phyloP scores from a whole-genome alignment of 2,888 invertebrate species.

The Drosophila dives region DNA sequence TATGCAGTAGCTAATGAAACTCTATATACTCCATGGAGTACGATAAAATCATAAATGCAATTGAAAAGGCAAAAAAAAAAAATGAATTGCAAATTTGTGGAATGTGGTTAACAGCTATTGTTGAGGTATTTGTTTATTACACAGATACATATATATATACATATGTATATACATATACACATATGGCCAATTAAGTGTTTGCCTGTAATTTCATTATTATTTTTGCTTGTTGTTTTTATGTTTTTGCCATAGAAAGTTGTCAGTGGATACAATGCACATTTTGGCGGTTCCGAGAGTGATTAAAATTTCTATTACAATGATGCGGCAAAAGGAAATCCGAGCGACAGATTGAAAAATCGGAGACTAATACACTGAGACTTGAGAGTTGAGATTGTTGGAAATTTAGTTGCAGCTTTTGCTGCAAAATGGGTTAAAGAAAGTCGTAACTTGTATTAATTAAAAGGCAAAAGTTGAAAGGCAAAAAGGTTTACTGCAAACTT shows the following conservation, averaged over 20 bases:
- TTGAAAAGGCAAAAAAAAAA: slow-evolving; percentile 40
- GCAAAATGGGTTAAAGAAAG: slow-evolving; percentile 74
- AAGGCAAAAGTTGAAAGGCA: slow-evolving; percentile 58
- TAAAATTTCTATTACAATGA: slow-evolving; percentile 69
- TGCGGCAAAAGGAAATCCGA: slow-evolving; percentile 64
- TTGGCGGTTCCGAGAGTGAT: slow-evolving; percentile 50
- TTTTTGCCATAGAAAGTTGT: slow-evolving; percentile 60
- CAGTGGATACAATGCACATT: slow-evolving; percentile 61
- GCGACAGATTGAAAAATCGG: slow-evolving; percentile 35
- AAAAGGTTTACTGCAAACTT: slow-evolving; percentile 33
- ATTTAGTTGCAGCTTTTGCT: slow-evolving; percentile 41
- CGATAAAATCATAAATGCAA: slow-evolving; percentile 29
- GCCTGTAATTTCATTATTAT: slow-evolving; percentile 44
- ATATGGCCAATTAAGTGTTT: slow-evolving; percentile 55
- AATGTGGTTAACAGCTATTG: slow-evolving; percentile 17
- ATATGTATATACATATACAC: background rate
- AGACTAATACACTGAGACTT: slow-evolving; percentile 5
- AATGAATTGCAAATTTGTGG: slow-evolving; percentile 34
- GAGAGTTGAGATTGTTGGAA: slow-evolving; percentile 19
- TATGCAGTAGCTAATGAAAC: slow-evolving; percentile 5
- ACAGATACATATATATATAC: background rate
- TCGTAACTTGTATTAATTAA: slow-evolving; percentile 76
- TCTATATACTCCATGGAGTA: slow-evolving; percentile 16
- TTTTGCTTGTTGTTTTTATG: slow-evolving; percentile 13
- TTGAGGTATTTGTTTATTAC: slow-evolving; percentile 51